A percentile compares a stretch with the other conserved stretches of the same genome.
These are phyloP conservation scores for Pygocentrus nattereri DNA, from an alignment of 2,797 vertebrate species.

Conservation along the genomic window DNA sequence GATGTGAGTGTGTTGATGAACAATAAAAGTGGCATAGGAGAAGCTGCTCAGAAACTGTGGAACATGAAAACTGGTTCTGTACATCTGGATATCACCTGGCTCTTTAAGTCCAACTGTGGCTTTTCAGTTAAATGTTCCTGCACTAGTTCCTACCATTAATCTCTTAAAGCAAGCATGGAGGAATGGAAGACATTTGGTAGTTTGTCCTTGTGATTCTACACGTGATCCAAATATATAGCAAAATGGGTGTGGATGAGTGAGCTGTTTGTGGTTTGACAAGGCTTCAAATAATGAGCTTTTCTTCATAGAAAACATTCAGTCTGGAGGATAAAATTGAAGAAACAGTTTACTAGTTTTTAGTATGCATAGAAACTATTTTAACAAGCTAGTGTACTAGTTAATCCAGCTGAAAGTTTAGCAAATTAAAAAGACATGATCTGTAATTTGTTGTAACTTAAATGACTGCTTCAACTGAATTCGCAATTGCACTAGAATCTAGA, in stretches of 20 bases:
- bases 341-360: too few relatives aligned
- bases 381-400: too few relatives aligned
- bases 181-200: too few relatives aligned
- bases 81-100: not conserved
- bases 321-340: too few relatives aligned
- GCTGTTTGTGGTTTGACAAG: not conserved
- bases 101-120: not conserved
- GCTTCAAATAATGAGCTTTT: too few relatives aligned
- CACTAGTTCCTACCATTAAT: not conserved
- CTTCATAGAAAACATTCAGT: too few relatives aligned
- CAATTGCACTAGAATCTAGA: too few relatives aligned
- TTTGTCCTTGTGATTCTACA: not conserved
- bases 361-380: too few relatives aligned
- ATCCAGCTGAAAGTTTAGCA: too few relatives aligned
- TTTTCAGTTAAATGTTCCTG: not conserved
- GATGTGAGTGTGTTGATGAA: conserved; percentile 48
- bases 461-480: too few relatives aligned
- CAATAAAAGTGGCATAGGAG: conserved; percentile 26
- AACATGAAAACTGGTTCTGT: not conserved
- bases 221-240: not conserved
- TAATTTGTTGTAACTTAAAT: too few relatives aligned
- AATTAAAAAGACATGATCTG: too few relatives aligned
- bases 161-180: not conserved
- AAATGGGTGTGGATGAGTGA: not conserved
- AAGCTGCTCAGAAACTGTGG: conserved; percentile 16